Conservation (phyloP, 1,140 invertebrate species). For the Chymomyza costata region DNA sequence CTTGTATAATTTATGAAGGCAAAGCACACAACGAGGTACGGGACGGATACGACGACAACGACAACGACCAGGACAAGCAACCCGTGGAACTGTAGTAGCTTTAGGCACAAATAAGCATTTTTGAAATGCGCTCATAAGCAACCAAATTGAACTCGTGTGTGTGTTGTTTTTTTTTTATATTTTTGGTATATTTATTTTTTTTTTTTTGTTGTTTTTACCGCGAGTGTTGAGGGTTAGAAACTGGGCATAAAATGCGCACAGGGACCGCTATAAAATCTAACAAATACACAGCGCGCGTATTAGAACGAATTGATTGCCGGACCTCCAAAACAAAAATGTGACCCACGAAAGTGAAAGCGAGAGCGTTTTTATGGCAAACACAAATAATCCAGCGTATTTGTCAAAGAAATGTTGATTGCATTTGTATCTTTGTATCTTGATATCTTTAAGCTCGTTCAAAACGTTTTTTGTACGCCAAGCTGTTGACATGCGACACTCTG, state of each 20-base stretch:
- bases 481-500: background rate
- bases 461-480: too few relatives aligned
- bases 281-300: too few relatives aligned
- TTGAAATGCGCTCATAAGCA: slow-evolving; percentile 46
- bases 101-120: slow-evolving; percentile 46
- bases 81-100: too few relatives aligned
- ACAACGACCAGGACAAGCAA: slow-evolving; percentile 15
- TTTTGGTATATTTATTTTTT: slow-evolving; percentile 7
- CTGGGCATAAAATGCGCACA: slow-evolving; percentile 28
- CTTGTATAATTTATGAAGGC: slow-evolving; percentile 71
- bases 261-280: slow-evolving; percentile 56
- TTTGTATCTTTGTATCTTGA: too few relatives aligned
- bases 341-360: slow-evolving; percentile 22
- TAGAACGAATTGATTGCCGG: too few relatives aligned
- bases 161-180: slow-evolving; percentile 27
- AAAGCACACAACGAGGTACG: slow-evolving; percentile 50
- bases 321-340: slow-evolving; percentile 12
- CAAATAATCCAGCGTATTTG: slow-evolving; percentile 12
- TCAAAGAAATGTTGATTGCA: slow-evolving; percentile 3
- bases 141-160: slow-evolving; percentile 53
- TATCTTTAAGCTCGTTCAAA: too few relatives aligned
- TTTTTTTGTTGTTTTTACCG: slow-evolving; percentile 19
- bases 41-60: slow-evolving; percentile 2
- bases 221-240: slow-evolving; percentile 32
- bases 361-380: slow-evolving; percentile 24